phyloP scores from a whole-genome alignment of 1,140 invertebrate genomes.

The Orchestia grillus region DNA sequence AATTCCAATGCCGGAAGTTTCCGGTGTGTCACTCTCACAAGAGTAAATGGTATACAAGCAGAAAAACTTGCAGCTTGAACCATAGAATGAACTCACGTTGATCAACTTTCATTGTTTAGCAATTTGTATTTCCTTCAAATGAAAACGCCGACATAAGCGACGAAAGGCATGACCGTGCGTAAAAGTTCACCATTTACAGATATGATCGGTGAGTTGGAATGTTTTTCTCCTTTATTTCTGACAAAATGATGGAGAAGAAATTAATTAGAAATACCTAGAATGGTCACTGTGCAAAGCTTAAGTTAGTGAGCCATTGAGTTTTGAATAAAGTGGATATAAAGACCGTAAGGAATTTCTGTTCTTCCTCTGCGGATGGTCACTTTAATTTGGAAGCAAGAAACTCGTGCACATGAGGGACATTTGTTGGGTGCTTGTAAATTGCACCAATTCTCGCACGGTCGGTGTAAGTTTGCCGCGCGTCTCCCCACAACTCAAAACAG shows the following conservation, averaged over 20 bases:
- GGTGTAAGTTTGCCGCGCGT: no score
- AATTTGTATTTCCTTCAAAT: neutral
- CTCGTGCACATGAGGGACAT: neutral
- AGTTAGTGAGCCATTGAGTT: no score
- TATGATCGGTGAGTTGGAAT: neutral
- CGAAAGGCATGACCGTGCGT: no score
- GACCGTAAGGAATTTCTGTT: neutral
- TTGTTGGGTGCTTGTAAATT: no score
- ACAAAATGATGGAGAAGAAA: neutral
- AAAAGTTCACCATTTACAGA: neutral
- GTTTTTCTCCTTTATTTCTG: neutral
- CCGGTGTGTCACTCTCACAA: neutral
- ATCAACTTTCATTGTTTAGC: neutral
- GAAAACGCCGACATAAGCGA: neutral
- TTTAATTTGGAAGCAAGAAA: neutral
- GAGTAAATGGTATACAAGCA: neutral
- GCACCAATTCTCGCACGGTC: no score
- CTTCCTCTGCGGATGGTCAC: neutral
- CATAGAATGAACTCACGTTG: neutral
- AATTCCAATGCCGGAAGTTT: neutral
- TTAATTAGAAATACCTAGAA: neutral
- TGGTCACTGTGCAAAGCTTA: no score
- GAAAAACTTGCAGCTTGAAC: neutral
- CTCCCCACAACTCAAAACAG: no score
- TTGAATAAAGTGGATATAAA: neutral